phyloP scores from a whole-genome alignment of 2,797 vertebrate species.

The Centropyge bicolor region DNA sequence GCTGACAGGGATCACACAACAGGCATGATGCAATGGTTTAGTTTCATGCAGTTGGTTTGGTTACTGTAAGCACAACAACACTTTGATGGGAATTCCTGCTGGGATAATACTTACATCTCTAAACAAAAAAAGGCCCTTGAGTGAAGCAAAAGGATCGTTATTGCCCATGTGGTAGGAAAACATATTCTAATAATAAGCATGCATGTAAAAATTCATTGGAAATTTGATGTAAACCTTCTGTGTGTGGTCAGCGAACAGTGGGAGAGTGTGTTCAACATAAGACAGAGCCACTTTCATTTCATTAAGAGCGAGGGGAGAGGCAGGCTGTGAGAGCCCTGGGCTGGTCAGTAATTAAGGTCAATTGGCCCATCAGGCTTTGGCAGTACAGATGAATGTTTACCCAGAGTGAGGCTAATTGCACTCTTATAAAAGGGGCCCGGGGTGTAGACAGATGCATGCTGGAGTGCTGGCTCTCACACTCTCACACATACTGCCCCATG shows the following conservation, averaged over 20 bases:
- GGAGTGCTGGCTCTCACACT: conserved; percentile 77
- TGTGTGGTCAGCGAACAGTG: conserved; percentile 71
- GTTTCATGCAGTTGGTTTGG: conserved; percentile 68
- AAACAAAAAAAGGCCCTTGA: conserved; percentile 66
- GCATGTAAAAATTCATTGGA: conserved; percentile 42
- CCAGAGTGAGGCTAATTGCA: conserved; percentile 83
- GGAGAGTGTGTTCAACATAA: conserved; percentile 65
- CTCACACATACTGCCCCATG: conserved; percentile 75
- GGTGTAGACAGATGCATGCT: conserved; percentile 76
- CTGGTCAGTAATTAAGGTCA: conserved; percentile 84
- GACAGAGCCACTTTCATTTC: conserved; percentile 79
- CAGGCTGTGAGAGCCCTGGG: conserved; percentile 72
- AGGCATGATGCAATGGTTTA: conserved; percentile 51
- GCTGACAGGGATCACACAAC: conserved; percentile 52
- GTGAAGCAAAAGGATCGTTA: conserved; percentile 69
- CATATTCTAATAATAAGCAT: conserved; percentile 54
- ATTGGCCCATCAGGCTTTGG: conserved; percentile 83
- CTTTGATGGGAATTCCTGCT: conserved; percentile 41
- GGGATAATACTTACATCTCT: conserved; percentile 74
- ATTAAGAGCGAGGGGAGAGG: conserved; percentile 69
- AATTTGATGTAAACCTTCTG: conserved; percentile 50
- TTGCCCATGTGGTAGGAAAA: conserved; percentile 59
- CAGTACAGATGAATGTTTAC: conserved; percentile 85
- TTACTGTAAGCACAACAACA: conserved; percentile 58
- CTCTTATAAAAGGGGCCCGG: conserved; percentile 80